Evolutionary conservation across 2,888 invertebrate species (phyloP).

Genomic region (Spisula subtruncata): DNA sequence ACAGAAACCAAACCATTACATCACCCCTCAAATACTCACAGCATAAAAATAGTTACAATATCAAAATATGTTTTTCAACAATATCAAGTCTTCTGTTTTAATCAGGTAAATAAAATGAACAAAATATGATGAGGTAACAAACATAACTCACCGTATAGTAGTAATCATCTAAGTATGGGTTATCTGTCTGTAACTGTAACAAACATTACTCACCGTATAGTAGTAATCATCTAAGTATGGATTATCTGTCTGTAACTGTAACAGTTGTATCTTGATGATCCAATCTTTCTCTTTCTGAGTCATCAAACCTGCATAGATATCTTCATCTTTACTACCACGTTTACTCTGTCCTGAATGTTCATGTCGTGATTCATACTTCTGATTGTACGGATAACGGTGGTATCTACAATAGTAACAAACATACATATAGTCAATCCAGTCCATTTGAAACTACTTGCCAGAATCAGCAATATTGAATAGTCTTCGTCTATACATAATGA

Average conservation of each 20-base stretch:
- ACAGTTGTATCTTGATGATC: constrained; percentile 97
- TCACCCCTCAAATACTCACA: no score
- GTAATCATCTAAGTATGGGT: constrained; percentile 98
- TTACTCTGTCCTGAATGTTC: constrained; percentile 48
- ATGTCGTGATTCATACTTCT: constrained; percentile 57
- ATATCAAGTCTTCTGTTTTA: no score
- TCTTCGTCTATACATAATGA: no score
- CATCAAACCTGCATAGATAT: constrained; percentile 95
- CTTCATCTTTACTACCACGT: constrained; percentile 68
- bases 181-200: constrained; percentile 96
- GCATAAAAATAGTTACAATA: no score
- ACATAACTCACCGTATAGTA: constrained; percentile 94
- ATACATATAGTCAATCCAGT: no score
- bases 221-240: constrained; percentile 99
- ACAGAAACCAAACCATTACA: no score
- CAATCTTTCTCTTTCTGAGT: constrained; percentile 97
- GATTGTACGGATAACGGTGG: constrained; percentile 68
- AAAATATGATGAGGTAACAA: no score
- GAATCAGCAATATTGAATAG: no score
- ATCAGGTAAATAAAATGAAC: no score
- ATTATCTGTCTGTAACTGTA: constrained; percentile 97
- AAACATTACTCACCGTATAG: constrained; percentile 92
- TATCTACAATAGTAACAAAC: constrained; percentile 46
- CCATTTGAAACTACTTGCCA: no score
- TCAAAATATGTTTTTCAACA: no score